These are phyloP conservation scores for Prionailurus bengalensis DNA, from an alignment of 2,113 vertebrate genomes.

Conservation along the genomic window DNA sequence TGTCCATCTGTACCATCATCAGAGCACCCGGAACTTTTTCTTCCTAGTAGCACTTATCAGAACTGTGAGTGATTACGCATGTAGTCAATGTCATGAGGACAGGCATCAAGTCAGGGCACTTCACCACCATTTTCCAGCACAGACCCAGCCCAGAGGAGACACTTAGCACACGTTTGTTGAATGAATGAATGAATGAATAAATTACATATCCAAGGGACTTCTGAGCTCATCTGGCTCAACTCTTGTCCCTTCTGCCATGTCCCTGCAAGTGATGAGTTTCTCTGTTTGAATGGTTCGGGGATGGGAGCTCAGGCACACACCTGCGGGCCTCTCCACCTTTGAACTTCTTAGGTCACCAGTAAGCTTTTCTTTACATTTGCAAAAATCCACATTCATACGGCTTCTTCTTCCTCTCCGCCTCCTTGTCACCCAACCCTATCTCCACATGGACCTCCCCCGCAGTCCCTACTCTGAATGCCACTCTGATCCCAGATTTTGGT, in stretches of 20 bases:
- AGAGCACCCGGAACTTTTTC: background rate
- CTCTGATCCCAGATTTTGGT: background rate
- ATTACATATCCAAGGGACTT: background rate
- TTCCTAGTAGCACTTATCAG: background rate
- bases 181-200: background rate
- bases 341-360: background rate
- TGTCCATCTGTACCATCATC: background rate
- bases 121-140: background rate
- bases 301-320: background rate
- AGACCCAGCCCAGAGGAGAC: background rate
- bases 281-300: background rate
- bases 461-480: background rate
- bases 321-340: background rate
- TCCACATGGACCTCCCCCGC: background rate
- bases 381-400: background rate
- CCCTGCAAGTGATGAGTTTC: background rate
- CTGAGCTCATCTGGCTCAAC: background rate
- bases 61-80: background rate
- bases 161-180: background rate
- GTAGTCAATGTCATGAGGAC: fast-evolving
- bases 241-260: background rate
- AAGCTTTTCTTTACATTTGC: background rate
- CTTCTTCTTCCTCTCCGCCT: background rate
- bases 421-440: background rate
- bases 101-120: background rate